Evolutionary conservation across 2,797 vertebrate species (phyloP), one percentile per base, ranked within the genome.

Genomic region (Crypturellus tataupa): DNA sequence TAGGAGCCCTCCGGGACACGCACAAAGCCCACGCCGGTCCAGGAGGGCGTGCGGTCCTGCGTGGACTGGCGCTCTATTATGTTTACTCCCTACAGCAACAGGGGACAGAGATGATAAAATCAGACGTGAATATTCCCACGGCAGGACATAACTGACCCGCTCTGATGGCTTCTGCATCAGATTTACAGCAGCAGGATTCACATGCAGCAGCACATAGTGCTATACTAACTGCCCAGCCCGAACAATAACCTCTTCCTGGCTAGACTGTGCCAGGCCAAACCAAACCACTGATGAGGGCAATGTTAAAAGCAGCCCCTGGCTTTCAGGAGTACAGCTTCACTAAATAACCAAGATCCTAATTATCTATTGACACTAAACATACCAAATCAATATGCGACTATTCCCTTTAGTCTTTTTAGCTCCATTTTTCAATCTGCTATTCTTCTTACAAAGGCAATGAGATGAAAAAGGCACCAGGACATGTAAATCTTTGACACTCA

Each of bases 1-100:
- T 98, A 99, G 0, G 98, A 98, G 8, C 99, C 99, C 97, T 99
- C 99, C 2, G 99, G 99, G 53, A 99, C 99, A 18, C 98, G 98
- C 81, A 98, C 99, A 40, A 99, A 98, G 53, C 99, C 99, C 3
- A 98, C 94, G 78, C 99, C 99, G 5, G 99, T 99, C 99, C 99
- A 99, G 13, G 99, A 99, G 0, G 99, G 99, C 13, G 94, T 98
- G 42, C 98, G 98, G 94, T 99, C 98, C 21, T 98, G 98, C 1
- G 98, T 98, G 81, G 98, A 98, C 23, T 98, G 98, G 64, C 99
- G 98, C 9, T 98, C 98, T 63, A 99, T 97, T 58, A 99, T 84
- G 0, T 85, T 98, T 87, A 99, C 98, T 18, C 98, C 99, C 99
- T 99, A 65, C 14, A 75, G 25, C 85, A 83, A 80, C 42, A 78